Percentiles rank a stretch among this genome's conserved stretches.
Conservation (phyloP, 2,888 invertebrate species). For the Pyrgus malvae region DNA sequence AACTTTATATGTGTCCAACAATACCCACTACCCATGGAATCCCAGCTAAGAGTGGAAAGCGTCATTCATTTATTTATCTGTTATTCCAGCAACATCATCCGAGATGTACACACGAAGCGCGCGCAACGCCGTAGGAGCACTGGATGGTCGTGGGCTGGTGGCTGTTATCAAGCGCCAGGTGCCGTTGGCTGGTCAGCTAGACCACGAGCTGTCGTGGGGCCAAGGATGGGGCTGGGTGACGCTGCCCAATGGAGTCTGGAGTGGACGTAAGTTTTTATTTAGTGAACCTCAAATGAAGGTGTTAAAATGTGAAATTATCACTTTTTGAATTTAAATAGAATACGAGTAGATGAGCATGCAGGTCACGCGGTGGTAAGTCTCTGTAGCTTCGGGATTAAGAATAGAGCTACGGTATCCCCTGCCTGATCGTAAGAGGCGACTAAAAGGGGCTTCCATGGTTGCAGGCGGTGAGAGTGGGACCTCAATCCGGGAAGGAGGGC, state of each 20-base stretch:
- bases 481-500: too few relatives aligned
- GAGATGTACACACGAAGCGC: constrained; percentile 62
- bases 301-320: neutral
- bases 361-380: too few relatives aligned
- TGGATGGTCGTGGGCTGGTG: constrained; percentile 73
- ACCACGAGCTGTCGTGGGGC: constrained; percentile 84
- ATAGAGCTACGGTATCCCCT: too few relatives aligned
- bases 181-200: constrained; percentile 77
- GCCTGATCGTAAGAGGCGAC: too few relatives aligned
- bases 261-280: constrained; percentile 75
- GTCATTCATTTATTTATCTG: neutral
- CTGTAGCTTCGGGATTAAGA: too few relatives aligned
- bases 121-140: constrained; percentile 57
- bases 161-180: constrained; percentile 77
- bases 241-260: constrained; percentile 84
- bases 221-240: constrained; percentile 90
- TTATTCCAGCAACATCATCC: constrained; percentile 61
- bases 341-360: too few relatives aligned
- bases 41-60: neutral
- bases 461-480: too few relatives aligned
- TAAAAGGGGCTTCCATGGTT: too few relatives aligned
- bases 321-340: too few relatives aligned
- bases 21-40: too few relatives aligned
- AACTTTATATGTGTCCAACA: too few relatives aligned
- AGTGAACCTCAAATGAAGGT: neutral